A percentile compares a stretch with the other conserved stretches of the same genome.
Conservation (phyloP, 1,140 invertebrate genomes). For the Chrysoperla carnea region DNA sequence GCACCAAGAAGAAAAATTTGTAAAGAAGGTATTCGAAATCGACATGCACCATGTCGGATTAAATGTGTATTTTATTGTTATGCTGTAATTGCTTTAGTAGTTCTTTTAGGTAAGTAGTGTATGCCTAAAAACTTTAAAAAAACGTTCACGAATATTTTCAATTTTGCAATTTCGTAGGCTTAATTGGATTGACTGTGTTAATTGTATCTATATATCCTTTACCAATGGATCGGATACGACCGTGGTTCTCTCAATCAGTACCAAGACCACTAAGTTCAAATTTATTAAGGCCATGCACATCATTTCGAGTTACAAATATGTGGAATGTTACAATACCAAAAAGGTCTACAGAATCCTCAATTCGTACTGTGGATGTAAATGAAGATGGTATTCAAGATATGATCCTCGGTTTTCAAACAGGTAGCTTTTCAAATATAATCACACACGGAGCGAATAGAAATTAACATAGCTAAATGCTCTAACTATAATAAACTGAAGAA, state of each 20-base stretch:
- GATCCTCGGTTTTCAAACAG: conserved; percentile 64
- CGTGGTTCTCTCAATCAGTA: conserved; percentile 26
- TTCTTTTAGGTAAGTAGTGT: conserved; percentile 26
- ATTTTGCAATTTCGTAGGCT: conserved; percentile 19
- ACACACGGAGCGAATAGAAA: too few species aligned
- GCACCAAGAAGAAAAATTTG: conserved; percentile 40
- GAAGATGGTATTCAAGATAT: conserved; percentile 54
- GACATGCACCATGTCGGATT: conserved; percentile 26
- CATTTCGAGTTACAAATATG: conserved; percentile 43
- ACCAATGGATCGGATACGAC: conserved; percentile 34
- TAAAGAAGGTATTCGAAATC: background rate
- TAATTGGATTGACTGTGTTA: conserved; percentile 41
- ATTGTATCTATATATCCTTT: conserved; percentile 45
- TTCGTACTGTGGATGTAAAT: conserved; percentile 56
- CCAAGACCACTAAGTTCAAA: conserved; percentile 11
- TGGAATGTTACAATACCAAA: conserved; percentile 58
- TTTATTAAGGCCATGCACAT: conserved; percentile 35
- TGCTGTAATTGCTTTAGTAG: conserved; percentile 32
- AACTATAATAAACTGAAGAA: too few species aligned
- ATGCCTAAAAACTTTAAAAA: background rate
- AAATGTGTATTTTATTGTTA: conserved; percentile 42
- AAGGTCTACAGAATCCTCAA: conserved; percentile 55
- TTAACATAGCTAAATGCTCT: too few species aligned
- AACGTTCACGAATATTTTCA: background rate
- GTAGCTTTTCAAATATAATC: too few species aligned